Percentiles rank a stretch among this genome's conserved stretches.
These are phyloP conservation scores for Leucophora obtusa DNA, from an alignment of 2,888 invertebrate genomes.

Conservation along the genomic window DNA sequence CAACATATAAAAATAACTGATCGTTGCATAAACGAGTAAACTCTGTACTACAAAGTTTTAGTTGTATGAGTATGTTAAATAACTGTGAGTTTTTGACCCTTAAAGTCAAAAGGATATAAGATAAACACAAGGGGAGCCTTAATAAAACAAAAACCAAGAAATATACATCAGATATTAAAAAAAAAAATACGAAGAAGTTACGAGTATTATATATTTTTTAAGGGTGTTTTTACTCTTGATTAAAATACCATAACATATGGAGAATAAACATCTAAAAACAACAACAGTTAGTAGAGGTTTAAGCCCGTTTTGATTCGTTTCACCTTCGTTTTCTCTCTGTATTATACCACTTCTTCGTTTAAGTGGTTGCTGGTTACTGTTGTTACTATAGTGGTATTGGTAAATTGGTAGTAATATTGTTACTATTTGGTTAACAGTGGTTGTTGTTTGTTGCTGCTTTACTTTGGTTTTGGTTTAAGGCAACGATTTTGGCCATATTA, in stretches of 20 bases:
- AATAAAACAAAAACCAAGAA: slow-evolving; percentile 13
- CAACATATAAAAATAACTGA: slow-evolving; percentile 68
- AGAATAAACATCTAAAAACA: slow-evolving; percentile 47
- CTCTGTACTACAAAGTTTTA: not conserved
- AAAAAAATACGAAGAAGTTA: not conserved
- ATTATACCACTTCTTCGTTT: slow-evolving; percentile 18
- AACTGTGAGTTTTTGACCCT: slow-evolving; percentile 69
- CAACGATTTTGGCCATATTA: slow-evolving; percentile 67
- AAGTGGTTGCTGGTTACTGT: slow-evolving; percentile 26
- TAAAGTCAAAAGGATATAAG: slow-evolving; percentile 35
- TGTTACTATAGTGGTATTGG: slow-evolving; percentile 5
- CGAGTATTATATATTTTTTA: slow-evolving; percentile 8
- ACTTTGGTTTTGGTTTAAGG: slow-evolving; percentile 63
- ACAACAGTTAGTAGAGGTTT: slow-evolving; percentile 55
- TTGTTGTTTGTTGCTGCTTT: slow-evolving; percentile 34
- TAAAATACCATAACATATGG: slow-evolving; percentile 46
- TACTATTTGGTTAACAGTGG: slow-evolving; percentile 18
- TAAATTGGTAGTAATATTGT: slow-evolving; percentile 8
- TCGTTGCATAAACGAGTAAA: slow-evolving; percentile 67
- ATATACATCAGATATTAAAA: not conserved
- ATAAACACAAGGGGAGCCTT: slow-evolving; percentile 18
- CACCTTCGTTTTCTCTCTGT: slow-evolving; percentile 60
- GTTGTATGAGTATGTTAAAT: slow-evolving; percentile 41
- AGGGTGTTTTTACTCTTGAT: slow-evolving; percentile 21
- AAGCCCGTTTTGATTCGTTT: slow-evolving; percentile 67